These are phyloP conservation scores for Alsophila aescularia DNA, from an alignment of 2,888 invertebrate genomes.

Conservation along the genomic window DNA sequence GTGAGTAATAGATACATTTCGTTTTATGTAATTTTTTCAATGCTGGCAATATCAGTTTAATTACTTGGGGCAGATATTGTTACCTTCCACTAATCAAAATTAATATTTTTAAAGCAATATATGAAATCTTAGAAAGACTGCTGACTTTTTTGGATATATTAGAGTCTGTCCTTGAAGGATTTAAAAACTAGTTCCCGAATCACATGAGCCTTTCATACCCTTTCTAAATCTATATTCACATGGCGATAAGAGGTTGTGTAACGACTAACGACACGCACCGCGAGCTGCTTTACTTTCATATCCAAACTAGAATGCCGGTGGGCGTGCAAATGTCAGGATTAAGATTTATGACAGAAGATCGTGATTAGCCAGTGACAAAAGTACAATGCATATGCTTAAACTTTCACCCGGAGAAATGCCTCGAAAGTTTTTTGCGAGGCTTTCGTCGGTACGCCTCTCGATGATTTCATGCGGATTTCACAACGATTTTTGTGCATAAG, in stretches of 20 bases:
- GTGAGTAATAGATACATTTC: slow-evolving; percentile 48
- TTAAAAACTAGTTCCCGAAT: slow-evolving; percentile 4
- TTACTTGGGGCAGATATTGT: slow-evolving; percentile 18
- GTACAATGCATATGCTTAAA: slow-evolving; percentile 69
- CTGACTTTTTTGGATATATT: background rate
- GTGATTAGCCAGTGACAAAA: slow-evolving; percentile 76
- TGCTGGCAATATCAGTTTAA: slow-evolving; percentile 24
- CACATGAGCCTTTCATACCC: slow-evolving; percentile 28
- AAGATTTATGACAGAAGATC: slow-evolving; percentile 71
- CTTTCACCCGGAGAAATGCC: slow-evolving; percentile 77
- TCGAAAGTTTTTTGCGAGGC: slow-evolving; percentile 63
- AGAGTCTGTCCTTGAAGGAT: slow-evolving; percentile 23
- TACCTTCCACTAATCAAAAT: background rate
- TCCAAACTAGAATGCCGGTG: slow-evolving; percentile 58
- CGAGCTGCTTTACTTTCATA: slow-evolving; percentile 64
- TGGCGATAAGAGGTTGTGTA: slow-evolving; percentile 51
- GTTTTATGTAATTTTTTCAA: slow-evolving; percentile 45
- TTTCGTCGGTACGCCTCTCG: slow-evolving; percentile 33
- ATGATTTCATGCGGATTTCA: slow-evolving; percentile 66
- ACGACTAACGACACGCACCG: slow-evolving; percentile 57
- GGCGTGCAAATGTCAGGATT: slow-evolving; percentile 73
- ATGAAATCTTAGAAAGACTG: no score
- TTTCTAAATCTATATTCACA: slow-evolving; percentile 47
- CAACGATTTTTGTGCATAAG: slow-evolving; percentile 38
- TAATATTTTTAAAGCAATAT: background rate